These are phyloP conservation scores for Piezodorus guildinii DNA, from an alignment of 1,140 invertebrate species.

Conservation along the genomic window DNA sequence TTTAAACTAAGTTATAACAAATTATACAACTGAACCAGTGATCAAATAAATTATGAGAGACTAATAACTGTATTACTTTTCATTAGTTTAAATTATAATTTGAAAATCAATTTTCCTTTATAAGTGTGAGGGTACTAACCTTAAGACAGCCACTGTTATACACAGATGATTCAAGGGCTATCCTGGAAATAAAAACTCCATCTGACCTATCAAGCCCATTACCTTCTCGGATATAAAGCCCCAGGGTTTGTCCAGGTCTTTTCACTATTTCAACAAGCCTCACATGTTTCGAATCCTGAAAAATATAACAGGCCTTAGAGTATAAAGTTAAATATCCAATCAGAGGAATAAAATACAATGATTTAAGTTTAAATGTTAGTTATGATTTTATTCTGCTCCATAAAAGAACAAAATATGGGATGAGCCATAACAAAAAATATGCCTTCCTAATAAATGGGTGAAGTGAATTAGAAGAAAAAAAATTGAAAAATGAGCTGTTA, in stretches of 20 bases:
- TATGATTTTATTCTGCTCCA: no score
- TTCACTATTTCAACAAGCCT: constrained; percentile 99
- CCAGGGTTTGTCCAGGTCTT: constrained; percentile 93
- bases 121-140: constrained; percentile 34
- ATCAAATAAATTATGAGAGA: no score
- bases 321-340: background rate
- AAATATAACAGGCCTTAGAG: constrained; percentile 28
- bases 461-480: no score
- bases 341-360: no score
- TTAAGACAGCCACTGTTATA: constrained; percentile 92
- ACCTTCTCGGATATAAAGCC: constrained; percentile 94
- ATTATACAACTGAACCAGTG: no score
- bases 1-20: no score
- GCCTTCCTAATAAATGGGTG: no score
- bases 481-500: no score
- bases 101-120: background rate
- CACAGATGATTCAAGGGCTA: constrained; percentile 91
- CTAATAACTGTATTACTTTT: background rate
- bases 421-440: no score
- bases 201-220: constrained; percentile 86
- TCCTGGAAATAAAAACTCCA: constrained; percentile 96
- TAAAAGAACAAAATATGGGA: no score
- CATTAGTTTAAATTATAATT: background rate
- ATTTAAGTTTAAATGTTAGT: no score
- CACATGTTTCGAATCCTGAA: constrained; percentile 66